Evolutionary conservation across 2,113 vertebrate species (phyloP).

Genomic region (Mystacornis crossleyi): DNA sequence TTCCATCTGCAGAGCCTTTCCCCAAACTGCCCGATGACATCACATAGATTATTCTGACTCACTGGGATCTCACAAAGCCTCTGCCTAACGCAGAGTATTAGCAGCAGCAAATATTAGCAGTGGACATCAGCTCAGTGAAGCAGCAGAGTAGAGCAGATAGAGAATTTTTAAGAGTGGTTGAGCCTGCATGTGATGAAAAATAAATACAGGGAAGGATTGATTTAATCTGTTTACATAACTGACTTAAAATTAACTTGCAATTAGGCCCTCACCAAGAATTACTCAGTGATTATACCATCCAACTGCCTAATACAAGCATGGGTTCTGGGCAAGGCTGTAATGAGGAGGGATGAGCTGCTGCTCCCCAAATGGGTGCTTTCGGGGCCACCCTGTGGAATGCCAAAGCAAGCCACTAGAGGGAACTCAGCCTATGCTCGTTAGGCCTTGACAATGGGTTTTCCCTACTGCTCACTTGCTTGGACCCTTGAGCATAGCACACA

Average conservation of each 20-base stretch:
- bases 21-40: not conserved
- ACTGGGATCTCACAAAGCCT: not conserved
- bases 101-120: not conserved
- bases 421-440: not conserved
- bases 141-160: not conserved
- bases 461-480: rapidly evolving
- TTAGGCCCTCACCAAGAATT: not conserved
- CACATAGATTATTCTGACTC: not conserved
- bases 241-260: slow-evolving; percentile 3
- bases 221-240: slow-evolving; percentile 43
- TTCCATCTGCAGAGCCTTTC: not conserved
- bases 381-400: not conserved
- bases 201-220: not conserved
- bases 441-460: not conserved
- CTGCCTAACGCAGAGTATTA: not conserved
- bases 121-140: not conserved
- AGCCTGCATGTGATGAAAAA: not conserved
- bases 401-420: not conserved
- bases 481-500: not conserved
- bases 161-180: not conserved
- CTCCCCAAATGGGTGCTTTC: not conserved
- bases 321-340: not conserved
- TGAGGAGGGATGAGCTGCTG: not conserved
- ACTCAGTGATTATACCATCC: not conserved
- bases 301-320: not conserved